Evolutionary conservation across 2,113 vertebrate species (phyloP).

Genomic region (Chloropsis cyanopogon): DNA sequence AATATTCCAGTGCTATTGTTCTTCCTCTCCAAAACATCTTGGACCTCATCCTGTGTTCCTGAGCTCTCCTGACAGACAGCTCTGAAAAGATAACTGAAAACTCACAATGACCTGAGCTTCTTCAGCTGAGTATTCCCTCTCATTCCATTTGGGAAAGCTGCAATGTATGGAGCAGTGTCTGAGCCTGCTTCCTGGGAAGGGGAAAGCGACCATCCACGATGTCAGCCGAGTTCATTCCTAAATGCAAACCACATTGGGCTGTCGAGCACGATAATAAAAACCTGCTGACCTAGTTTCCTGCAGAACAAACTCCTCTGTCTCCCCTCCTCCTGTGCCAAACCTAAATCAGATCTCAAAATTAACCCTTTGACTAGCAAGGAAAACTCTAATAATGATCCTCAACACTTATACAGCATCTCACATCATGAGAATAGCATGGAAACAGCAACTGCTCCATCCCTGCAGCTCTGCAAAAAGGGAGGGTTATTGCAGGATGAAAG

Average conservation of each 20-base stretch:
- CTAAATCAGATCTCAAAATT: conserved; percentile 46
- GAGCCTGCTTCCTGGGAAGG: conserved; percentile 48
- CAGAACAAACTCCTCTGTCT: conserved; percentile 62
- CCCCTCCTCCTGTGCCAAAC: conserved; percentile 42
- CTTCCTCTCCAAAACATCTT: neutral
- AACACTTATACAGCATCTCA: neutral
- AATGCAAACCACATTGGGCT: conserved; percentile 56
- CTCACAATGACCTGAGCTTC: neutral
- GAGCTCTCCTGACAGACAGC: neutral
- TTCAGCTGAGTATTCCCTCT: neutral
- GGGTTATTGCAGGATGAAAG: neutral
- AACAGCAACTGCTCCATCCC: neutral
- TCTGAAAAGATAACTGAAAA: neutral
- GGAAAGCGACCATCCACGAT: conserved; percentile 6
- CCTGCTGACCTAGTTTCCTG: conserved; percentile 68
- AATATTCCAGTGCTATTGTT: neutral
- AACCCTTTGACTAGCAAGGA: conserved; percentile 45
- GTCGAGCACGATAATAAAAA: conserved; percentile 55
- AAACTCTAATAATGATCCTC: neutral
- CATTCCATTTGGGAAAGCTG: neutral
- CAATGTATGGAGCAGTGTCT: neutral
- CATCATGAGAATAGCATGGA: neutral
- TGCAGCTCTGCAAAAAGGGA: neutral
- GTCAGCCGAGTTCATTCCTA: conserved; percentile 42
- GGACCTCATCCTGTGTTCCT: neutral